Percentiles rank a stretch among this genome's conserved stretches.
These are phyloP conservation scores for Cyclophora punctaria DNA, from an alignment of 2,888 invertebrate genomes.

Conservation along the genomic window DNA sequence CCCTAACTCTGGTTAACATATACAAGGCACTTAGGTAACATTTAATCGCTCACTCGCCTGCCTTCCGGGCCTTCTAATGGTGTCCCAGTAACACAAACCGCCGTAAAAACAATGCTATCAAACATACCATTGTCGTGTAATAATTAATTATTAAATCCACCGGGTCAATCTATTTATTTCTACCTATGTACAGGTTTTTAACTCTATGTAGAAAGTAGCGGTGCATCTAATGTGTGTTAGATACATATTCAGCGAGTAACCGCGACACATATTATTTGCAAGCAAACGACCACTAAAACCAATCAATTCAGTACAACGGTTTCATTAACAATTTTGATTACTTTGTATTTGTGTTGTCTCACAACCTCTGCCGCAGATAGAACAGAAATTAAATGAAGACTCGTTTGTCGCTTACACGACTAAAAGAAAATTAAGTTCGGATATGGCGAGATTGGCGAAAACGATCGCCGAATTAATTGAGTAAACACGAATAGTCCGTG, in stretches of 20 bases:
- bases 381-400: constrained; percentile 47
- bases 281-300: background rate
- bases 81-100: background rate
- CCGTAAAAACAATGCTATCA: background rate
- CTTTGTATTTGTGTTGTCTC: constrained; percentile 58
- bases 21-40: constrained; percentile 1
- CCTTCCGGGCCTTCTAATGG: background rate
- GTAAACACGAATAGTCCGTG: constrained; percentile 36
- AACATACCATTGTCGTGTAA: background rate
- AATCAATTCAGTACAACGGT: constrained; percentile 18
- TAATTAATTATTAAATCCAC: too few relatives aligned
- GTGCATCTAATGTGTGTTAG: background rate
- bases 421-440: constrained; percentile 54
- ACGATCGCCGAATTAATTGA: constrained; percentile 45
- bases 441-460: constrained; percentile 38
- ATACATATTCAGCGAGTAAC: background rate
- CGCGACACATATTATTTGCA: background rate
- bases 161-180: too few relatives aligned
- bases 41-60: background rate
- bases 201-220: background rate
- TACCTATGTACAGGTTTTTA: too few relatives aligned
- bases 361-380: constrained; percentile 33
- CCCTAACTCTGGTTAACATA: constrained; percentile 1
- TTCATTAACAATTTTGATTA: constrained; percentile 59
- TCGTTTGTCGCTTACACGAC: constrained; percentile 28